These are phyloP conservation scores for Eulemur macaco DNA, from an alignment of 2,113 vertebrate genomes.

Conservation along the genomic window DNA sequence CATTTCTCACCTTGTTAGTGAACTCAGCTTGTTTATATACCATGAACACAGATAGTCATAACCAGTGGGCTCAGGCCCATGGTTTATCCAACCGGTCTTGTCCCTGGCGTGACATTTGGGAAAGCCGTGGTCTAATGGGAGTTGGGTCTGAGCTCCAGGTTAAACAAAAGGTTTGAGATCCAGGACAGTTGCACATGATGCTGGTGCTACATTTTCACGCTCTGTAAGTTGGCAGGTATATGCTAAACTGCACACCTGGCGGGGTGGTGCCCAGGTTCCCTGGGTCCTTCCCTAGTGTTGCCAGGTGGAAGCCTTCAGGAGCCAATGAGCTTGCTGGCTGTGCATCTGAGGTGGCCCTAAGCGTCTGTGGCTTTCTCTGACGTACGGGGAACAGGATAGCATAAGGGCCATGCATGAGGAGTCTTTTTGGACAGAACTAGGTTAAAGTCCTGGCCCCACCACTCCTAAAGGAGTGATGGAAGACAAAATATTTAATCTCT, in stretches of 20 bases:
- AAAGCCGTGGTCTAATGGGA: background rate
- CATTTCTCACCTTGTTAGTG: conserved; percentile 22
- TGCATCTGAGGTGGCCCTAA: background rate
- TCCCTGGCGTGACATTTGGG: background rate
- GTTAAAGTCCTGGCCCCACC: background rate
- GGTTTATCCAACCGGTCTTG: background rate
- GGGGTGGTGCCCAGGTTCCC: too few relatives aligned
- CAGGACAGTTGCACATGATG: background rate
- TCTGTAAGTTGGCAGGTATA: background rate
- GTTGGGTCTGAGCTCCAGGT: background rate
- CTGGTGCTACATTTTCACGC: background rate
- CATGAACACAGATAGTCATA: background rate
- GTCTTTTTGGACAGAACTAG: background rate
- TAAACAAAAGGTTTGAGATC: background rate
- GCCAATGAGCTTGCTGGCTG: background rate
- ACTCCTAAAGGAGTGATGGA: background rate
- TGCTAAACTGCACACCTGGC: background rate
- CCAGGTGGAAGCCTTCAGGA: background rate
- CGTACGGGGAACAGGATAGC: background rate
- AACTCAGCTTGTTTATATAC: background rate
- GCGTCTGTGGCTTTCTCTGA: background rate
- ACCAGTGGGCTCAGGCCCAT: background rate
- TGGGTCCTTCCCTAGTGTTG: background rate
- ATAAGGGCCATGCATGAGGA: background rate
- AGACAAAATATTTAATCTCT: background rate